Evolutionary conservation across 2,113 vertebrate species (phyloP).

Genomic region (Rhineura floridana): DNA sequence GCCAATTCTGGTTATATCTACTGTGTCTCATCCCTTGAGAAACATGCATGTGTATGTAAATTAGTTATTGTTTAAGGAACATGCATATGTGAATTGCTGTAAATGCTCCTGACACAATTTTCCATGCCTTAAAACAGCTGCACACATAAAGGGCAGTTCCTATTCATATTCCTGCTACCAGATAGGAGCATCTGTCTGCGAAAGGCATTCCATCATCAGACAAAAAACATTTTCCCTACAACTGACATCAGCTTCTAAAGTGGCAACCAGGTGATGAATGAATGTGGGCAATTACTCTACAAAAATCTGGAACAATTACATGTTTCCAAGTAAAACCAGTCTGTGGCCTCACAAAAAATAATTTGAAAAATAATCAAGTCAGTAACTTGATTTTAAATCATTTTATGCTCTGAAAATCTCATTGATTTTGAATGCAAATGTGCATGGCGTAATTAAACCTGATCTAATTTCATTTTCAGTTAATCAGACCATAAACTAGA

Average conservation of each 20-base stretch:
- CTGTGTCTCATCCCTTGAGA: neutral
- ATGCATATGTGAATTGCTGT: neutral
- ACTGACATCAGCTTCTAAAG: neutral
- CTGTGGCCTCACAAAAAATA: neutral
- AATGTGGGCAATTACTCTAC: neutral
- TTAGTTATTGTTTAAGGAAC: neutral
- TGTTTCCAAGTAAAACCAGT: neutral
- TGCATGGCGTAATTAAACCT: neutral
- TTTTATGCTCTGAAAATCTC: neutral
- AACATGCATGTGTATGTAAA: no score
- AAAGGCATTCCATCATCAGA: neutral
- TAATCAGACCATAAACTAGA: neutral
- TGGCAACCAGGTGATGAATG: neutral
- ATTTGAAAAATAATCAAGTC: neutral
- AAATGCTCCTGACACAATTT: neutral
- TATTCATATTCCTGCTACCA: neutral
- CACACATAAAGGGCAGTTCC: neutral
- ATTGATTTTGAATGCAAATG: slow-evolving; percentile 3
- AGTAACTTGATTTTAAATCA: neutral
- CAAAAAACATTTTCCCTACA: neutral
- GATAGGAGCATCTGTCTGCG: neutral
- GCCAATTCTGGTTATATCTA: neutral
- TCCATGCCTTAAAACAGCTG: neutral
- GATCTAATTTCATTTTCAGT: neutral
- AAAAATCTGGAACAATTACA: neutral